Conservation (phyloP, 2,113 vertebrate species). For the Sorex araneus region DNA sequence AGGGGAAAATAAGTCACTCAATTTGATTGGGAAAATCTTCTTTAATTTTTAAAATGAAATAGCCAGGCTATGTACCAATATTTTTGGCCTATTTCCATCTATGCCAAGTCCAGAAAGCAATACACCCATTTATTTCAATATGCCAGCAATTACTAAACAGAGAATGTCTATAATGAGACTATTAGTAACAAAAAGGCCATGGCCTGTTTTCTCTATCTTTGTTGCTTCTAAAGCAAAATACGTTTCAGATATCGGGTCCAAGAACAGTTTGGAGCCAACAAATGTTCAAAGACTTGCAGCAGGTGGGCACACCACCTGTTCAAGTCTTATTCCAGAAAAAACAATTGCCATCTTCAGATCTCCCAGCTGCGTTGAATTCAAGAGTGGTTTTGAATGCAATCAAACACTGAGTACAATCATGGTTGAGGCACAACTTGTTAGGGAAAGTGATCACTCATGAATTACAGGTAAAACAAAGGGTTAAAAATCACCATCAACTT, state of each 20-base stretch:
- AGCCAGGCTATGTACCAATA: slow-evolving; percentile 45
- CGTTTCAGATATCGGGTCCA: slow-evolving; percentile 64
- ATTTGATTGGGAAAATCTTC: slow-evolving; percentile 53
- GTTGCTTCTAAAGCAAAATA: slow-evolving; percentile 50
- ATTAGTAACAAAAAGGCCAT: slow-evolving; percentile 69
- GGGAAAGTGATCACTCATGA: slow-evolving; percentile 21
- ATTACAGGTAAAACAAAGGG: slow-evolving; percentile 53
- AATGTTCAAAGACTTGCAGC: slow-evolving; percentile 66
- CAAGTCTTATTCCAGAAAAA: slow-evolving; percentile 62
- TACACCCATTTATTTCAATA: slow-evolving; percentile 74
- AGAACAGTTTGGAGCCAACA: slow-evolving; percentile 64
- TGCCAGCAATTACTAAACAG: slow-evolving; percentile 62
- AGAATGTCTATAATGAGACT: slow-evolving; percentile 73
- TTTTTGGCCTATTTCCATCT: slow-evolving; percentile 48
- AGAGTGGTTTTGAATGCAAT: slow-evolving; percentile 64
- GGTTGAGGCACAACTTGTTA: slow-evolving; percentile 19
- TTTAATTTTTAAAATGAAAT: slow-evolving; percentile 63
- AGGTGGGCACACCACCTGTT: slow-evolving; percentile 76
- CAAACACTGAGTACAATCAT: not conserved
- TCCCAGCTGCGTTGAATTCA: slow-evolving; percentile 62
- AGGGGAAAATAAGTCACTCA: slow-evolving; percentile 57
- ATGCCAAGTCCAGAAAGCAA: slow-evolving; percentile 56
- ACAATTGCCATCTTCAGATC: slow-evolving; percentile 42
- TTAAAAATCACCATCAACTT: slow-evolving; percentile 51
- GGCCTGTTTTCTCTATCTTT: slow-evolving; percentile 49